Conservation (phyloP, 2,888 invertebrate genomes). For the Lepidocyrtinus sp. region DNA sequence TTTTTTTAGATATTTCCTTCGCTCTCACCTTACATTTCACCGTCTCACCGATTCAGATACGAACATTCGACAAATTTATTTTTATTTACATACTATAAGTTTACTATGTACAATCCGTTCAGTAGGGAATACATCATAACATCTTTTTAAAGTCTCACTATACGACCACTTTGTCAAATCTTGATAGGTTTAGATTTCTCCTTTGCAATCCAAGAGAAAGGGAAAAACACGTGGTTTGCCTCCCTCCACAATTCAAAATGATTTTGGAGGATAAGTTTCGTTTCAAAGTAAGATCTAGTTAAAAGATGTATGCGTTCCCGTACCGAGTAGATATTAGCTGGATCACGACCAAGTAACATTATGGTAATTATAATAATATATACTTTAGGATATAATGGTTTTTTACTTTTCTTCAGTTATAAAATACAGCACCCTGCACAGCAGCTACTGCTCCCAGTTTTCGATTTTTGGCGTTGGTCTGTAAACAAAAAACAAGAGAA, state of each 20-base stretch:
- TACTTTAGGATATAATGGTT: slow-evolving; percentile 8
- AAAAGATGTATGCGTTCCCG: too few relatives aligned
- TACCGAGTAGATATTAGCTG: too few relatives aligned
- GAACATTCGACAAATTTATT: slow-evolving; percentile 10
- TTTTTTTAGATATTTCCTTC: not conserved
- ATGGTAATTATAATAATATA: slow-evolving; percentile 38
- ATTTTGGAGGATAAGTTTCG: too few relatives aligned
- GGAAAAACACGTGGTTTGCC: too few relatives aligned
- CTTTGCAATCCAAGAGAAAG: too few relatives aligned
- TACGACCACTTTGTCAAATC: too few relatives aligned
- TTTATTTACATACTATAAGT: not conserved
- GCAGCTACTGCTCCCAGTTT: slow-evolving; percentile 96
- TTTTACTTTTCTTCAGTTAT: slow-evolving; percentile 76
- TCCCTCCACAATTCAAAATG: too few relatives aligned
- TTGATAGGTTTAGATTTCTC: too few relatives aligned
- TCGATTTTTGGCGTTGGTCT: slow-evolving; percentile 97
- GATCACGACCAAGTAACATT: slow-evolving; percentile 31
- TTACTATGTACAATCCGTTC: too few relatives aligned
- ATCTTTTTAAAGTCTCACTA: too few relatives aligned
- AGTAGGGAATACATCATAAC: too few relatives aligned
- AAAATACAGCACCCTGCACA: slow-evolving; percentile 94
- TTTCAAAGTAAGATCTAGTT: too few relatives aligned
- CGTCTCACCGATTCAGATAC: not conserved
- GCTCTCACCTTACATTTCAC: not conserved
- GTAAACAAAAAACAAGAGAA: slow-evolving; percentile 72